phyloP scores from a whole-genome alignment of 2,888 invertebrate species.

The Blera fallax region DNA sequence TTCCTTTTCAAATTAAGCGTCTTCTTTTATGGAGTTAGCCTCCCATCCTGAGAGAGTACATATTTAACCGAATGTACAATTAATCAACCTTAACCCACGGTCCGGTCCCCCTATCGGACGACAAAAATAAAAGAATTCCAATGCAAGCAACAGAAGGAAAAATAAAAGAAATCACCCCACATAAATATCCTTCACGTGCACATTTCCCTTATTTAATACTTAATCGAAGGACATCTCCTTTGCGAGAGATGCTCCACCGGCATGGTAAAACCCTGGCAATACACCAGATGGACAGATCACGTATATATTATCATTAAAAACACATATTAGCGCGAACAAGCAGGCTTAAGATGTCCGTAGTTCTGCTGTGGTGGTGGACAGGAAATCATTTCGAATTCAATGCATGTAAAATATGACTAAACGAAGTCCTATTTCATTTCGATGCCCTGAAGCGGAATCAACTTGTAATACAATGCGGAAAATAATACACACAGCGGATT shows the following conservation, averaged over 20 bases:
- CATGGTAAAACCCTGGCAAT: slow-evolving; percentile 17
- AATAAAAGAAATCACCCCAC: slow-evolving; percentile 44
- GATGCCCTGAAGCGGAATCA: slow-evolving; percentile 42
- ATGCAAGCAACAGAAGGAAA: not conserved
- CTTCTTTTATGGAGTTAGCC: not conserved
- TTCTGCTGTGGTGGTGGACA: slow-evolving; percentile 11
- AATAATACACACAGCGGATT: slow-evolving; percentile 38
- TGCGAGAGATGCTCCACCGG: not conserved
- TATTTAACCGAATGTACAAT: slow-evolving; percentile 40
- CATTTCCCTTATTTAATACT: slow-evolving; percentile 59
- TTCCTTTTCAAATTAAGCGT: not conserved
- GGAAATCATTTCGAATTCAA: slow-evolving; percentile 63
- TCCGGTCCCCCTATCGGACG: not conserved
- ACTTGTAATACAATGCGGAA: slow-evolving; percentile 62
- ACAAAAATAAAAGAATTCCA: not conserved
- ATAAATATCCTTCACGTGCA: slow-evolving; percentile 64
- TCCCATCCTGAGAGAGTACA: not conserved
- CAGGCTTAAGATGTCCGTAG: slow-evolving; percentile 41
- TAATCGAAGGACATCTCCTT: slow-evolving; percentile 52
- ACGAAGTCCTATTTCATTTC: slow-evolving; percentile 58
- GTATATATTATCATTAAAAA: slow-evolving; percentile 71
- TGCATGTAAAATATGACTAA: slow-evolving; percentile 69
- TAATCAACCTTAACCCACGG: slow-evolving; percentile 40
- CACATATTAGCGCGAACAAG: slow-evolving; percentile 63
- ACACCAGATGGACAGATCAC: slow-evolving; percentile 64